These are phyloP conservation scores for Coelopa frigida DNA, from an alignment of 1,140 invertebrate genomes.

Conservation along the genomic window DNA sequence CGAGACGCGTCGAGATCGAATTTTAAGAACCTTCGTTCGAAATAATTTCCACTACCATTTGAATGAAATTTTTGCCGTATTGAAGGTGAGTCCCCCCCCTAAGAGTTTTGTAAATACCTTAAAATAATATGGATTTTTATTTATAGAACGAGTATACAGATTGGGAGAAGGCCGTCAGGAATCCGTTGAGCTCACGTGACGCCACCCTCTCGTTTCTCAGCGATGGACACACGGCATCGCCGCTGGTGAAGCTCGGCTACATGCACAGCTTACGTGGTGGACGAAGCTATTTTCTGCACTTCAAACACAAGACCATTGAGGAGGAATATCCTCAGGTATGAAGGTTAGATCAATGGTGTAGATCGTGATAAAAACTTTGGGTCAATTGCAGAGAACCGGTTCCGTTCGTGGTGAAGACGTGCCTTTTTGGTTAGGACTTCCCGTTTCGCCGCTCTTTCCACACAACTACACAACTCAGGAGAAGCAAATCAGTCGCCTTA, in stretches of 20 bases:
- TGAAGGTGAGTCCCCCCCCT: slow-evolving; percentile 50
- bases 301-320: slow-evolving; percentile 69
- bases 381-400: slow-evolving; percentile 53
- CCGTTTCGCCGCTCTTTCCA: slow-evolving; percentile 61
- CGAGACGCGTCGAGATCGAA: slow-evolving; percentile 73
- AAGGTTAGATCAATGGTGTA: no score
- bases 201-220: slow-evolving; percentile 70
- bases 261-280: slow-evolving; percentile 70
- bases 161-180: slow-evolving; percentile 75
- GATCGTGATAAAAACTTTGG: neutral
- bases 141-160: slow-evolving; percentile 80
- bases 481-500: slow-evolving; percentile 61
- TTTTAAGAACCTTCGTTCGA: slow-evolving; percentile 78
- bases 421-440: slow-evolving; percentile 87
- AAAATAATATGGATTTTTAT: neutral
- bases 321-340: slow-evolving; percentile 69
- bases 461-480: slow-evolving; percentile 68
- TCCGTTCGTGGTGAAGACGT: slow-evolving; percentile 90
- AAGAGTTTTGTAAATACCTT: neutral
- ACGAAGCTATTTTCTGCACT: slow-evolving; percentile 80
- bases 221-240: slow-evolving; percentile 79
- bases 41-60: slow-evolving; percentile 84
- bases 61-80: slow-evolving; percentile 82
- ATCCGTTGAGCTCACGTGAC: slow-evolving; percentile 67
- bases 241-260: slow-evolving; percentile 69